Conservation (phyloP, 1,140 invertebrate genomes). For the Megalonaias nervosa region DNA sequence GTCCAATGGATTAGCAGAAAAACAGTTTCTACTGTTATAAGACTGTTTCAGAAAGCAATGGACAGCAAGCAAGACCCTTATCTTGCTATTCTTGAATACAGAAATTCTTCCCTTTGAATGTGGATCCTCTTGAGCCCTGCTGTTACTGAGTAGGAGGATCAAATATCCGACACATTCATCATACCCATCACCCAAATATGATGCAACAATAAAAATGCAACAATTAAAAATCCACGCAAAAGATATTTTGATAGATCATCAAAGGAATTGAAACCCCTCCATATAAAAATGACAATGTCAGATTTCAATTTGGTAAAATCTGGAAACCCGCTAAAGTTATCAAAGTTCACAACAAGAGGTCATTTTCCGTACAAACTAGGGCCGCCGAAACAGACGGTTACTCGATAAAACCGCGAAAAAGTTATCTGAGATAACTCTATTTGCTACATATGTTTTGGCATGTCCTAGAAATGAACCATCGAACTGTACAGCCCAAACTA, state of each 20-base stretch:
- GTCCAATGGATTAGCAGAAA: conserved; percentile 2
- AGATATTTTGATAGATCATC: not conserved
- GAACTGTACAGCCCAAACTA: no score
- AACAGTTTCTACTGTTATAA: conserved; percentile 7
- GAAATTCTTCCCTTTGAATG: not conserved
- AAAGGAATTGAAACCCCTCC: not conserved
- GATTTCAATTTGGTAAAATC: not conserved
- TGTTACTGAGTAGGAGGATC: not conserved
- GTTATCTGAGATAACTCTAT: no score
- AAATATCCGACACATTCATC: not conserved
- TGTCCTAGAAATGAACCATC: no score
- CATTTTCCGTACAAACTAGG: not conserved
- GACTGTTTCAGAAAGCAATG: not conserved
- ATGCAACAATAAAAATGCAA: not conserved
- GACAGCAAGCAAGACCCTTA: not conserved
- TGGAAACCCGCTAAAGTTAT: conserved; percentile 1
- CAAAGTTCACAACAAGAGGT: not conserved
- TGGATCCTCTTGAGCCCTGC: not conserved
- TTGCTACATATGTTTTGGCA: no score
- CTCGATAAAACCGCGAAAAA: no score
- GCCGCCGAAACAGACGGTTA: no score
- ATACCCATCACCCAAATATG: not conserved
- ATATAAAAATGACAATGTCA: not conserved
- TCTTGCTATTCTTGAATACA: not conserved
- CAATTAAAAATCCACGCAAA: conserved; percentile 2